Evolutionary conservation across 2,888 invertebrate species (phyloP).

Genomic region (Trachelus stipa): DNA sequence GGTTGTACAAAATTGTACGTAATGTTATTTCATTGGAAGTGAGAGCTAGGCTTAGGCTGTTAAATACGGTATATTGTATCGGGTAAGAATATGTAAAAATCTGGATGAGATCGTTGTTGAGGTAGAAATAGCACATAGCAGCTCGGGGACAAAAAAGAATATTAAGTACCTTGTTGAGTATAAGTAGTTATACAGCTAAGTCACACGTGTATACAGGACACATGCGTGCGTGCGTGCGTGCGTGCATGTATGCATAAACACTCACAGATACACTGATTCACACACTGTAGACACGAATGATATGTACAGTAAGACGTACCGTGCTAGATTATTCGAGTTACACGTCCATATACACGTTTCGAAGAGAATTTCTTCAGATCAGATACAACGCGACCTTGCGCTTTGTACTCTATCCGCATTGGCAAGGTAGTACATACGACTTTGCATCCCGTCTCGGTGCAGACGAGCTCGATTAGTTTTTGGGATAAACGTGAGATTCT

Average conservation of each 20-base stretch:
- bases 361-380: constrained; percentile 26
- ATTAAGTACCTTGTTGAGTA: constrained; percentile 65
- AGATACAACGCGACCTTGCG: constrained; percentile 34
- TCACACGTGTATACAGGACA: constrained; percentile 26
- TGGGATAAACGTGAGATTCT: not conserved
- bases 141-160: constrained; percentile 55
- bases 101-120: constrained; percentile 47
- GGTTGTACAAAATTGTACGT: constrained; percentile 59
- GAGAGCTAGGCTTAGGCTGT: constrained; percentile 59
- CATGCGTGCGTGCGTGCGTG: constrained; percentile 12
- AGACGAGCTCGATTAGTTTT: not conserved
- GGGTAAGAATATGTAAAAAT: constrained; percentile 50
- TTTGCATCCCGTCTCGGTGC: not conserved
- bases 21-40: constrained; percentile 59
- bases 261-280: constrained; percentile 13
- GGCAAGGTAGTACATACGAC: not conserved
- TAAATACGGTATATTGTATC: constrained; percentile 53
- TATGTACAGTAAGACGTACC: not conserved
- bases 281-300: not conserved
- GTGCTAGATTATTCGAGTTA: constrained; percentile 28
- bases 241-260: constrained; percentile 25
- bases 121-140: constrained; percentile 57
- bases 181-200: constrained; percentile 60
- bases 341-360: not conserved
- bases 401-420: constrained; percentile 25